Evolutionary conservation across 2,888 invertebrate genomes (phyloP).

Genomic region (Drosophila recens): DNA sequence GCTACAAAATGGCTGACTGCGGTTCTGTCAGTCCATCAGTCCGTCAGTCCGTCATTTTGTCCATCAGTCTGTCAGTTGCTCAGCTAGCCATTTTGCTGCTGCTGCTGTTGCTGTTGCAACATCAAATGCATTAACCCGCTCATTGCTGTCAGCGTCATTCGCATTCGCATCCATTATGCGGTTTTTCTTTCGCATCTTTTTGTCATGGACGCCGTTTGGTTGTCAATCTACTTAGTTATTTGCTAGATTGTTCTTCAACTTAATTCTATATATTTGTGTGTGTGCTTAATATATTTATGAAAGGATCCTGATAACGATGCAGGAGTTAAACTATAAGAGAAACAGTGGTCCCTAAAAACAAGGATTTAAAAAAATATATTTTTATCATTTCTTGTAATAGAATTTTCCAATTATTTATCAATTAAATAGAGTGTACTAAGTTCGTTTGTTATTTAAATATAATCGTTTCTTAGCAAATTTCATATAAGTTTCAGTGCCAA

Average conservation of each 20-base stretch:
- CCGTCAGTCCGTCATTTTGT: not conserved
- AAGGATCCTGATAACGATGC: not conserved
- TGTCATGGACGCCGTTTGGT: slow-evolving; percentile 39
- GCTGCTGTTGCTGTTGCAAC: slow-evolving; percentile 43
- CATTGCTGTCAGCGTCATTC: slow-evolving; percentile 77
- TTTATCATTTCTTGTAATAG: too few relatives aligned
- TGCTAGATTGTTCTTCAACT: slow-evolving; percentile 46
- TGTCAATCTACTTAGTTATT: slow-evolving; percentile 62
- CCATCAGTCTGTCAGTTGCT: slow-evolving; percentile 14
- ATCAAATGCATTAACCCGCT: slow-evolving; percentile 77
- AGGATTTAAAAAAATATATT: too few relatives aligned
- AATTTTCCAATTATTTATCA: too few relatives aligned
- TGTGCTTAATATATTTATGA: slow-evolving; percentile 6
- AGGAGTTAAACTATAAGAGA: too few relatives aligned
- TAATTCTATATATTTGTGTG: not conserved
- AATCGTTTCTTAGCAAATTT: too few relatives aligned
- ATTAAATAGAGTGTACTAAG: too few relatives aligned
- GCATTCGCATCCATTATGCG: slow-evolving; percentile 58
- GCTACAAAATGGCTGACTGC: slow-evolving; percentile 70
- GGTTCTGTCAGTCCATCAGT: slow-evolving; percentile 36
- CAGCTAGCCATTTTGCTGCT: slow-evolving; percentile 20
- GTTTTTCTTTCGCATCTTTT: slow-evolving; percentile 30
- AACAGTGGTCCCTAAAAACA: too few relatives aligned
- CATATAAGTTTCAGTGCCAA: too few relatives aligned
- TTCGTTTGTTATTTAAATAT: too few relatives aligned